Percentiles rank a stretch among this genome's conserved stretches.
phyloP scores from a whole-genome alignment of 1,140 invertebrate species.

The Lasioglossum albipes region DNA sequence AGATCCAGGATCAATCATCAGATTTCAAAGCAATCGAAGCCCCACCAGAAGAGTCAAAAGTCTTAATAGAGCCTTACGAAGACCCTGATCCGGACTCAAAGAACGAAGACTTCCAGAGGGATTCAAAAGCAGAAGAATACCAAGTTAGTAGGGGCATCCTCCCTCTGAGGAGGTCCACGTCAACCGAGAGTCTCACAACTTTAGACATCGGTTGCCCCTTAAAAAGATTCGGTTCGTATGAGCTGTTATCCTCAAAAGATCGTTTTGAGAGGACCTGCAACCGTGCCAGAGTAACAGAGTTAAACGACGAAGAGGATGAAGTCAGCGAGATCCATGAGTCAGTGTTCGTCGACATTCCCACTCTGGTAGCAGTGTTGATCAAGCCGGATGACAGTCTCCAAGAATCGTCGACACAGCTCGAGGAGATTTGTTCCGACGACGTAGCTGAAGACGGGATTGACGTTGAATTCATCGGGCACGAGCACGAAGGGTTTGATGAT shows the following conservation, averaged over 20 bases:
- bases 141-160: not conserved
- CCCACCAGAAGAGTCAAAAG: not conserved
- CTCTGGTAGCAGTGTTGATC: conserved; percentile 71
- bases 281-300: conserved; percentile 59
- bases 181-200: conserved; percentile 56
- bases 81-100: not conserved
- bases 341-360: conserved; percentile 72
- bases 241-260: conserved; percentile 41
- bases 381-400: conserved; percentile 66
- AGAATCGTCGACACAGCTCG: conserved; percentile 60
- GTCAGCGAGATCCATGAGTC: conserved; percentile 63
- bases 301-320: conserved; percentile 55
- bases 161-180: conserved; percentile 56
- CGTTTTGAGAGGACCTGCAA: conserved; percentile 55
- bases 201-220: conserved; percentile 31
- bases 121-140: not conserved
- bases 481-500: conserved; percentile 14
- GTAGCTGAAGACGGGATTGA: conserved; percentile 59
- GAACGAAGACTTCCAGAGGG: not conserved
- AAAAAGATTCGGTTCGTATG: conserved; percentile 64
- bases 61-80: not conserved
- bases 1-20: conserved; percentile 10
- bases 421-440: conserved; percentile 68
- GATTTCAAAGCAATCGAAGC: no score
- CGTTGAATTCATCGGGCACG: conserved; percentile 45